A percentile compares a stretch with the other conserved stretches of the same genome.
These are phyloP conservation scores for Talpa occidentalis DNA, from an alignment of 2,113 vertebrate genomes.

Conservation along the genomic window DNA sequence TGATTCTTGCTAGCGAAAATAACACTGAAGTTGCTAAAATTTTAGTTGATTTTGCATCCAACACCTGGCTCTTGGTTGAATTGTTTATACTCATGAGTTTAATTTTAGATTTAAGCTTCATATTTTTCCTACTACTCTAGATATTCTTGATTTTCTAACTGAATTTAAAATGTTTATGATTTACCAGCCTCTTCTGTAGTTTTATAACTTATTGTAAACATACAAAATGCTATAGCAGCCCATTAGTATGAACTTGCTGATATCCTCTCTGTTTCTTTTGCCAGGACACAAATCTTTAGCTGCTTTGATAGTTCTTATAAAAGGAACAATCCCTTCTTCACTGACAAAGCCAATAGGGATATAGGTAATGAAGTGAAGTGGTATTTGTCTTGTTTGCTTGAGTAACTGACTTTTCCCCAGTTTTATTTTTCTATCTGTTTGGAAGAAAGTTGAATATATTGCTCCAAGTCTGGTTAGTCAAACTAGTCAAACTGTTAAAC, in stretches of 20 bases:
- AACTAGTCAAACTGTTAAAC: too few relatives aligned
- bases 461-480: not conserved
- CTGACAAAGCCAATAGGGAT: not conserved
- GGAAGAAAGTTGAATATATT: not conserved
- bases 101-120: slow-evolving; percentile 81
- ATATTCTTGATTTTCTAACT: slow-evolving; percentile 72
- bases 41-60: slow-evolving; percentile 75
- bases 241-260: slow-evolving; percentile 10
- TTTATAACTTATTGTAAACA: slow-evolving; percentile 66
- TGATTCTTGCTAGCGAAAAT: slow-evolving; percentile 78
- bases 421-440: not conserved
- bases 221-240: slow-evolving; percentile 13
- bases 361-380: not conserved
- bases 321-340: not conserved
- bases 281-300: not conserved
- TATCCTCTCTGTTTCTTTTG: not conserved
- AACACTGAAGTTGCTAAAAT: slow-evolving; percentile 75
- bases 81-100: slow-evolving; percentile 81
- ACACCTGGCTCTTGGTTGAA: slow-evolving; percentile 80
- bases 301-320: not conserved
- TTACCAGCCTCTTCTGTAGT: slow-evolving; percentile 56
- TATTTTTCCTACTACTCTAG: slow-evolving; percentile 78
- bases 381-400: not conserved
- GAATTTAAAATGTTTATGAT: slow-evolving; percentile 77
- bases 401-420: not conserved